Base-by-base conservation (phyloP, 37 sponge, comb jelly and placozoan genomes). In the Agelas oroides region DNA sequence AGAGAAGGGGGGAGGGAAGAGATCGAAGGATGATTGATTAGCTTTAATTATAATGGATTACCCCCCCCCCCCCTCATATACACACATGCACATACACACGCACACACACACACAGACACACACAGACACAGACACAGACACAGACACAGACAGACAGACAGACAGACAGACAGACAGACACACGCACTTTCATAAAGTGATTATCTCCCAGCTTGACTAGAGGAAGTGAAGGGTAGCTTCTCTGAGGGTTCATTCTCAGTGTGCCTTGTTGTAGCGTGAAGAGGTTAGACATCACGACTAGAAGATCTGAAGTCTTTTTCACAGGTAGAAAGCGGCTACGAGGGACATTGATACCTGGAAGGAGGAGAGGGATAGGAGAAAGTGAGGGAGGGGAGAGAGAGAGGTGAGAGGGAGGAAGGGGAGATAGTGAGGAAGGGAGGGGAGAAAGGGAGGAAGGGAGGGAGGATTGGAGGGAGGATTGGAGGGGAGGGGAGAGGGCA, bases 331-430 rank as follows among this genome's bases (percentile, higher is more conserved):
- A n/a, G n/a, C n/a, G n/a, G n/a, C n/a, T n/a, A n/a, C n/a, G n/a
- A n/a, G n/a, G n/a, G n/a, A n/a, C n/a, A n/a, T n/a, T n/a, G n/a
- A n/a, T n/a, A n/a, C n/a, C n/a, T n/a, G n/a, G n/a, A n/a, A n/a
- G n/a, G n/a, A n/a, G n/a, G n/a, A n/a, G n/a, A n/a, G n/a, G n/a
- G n/a, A n/a, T n/a, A n/a, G n/a, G n/a, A n/a, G n/a, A n/a, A n/a
- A n/a, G n/a, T n/a, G n/a, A n/a, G n/a, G n/a, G n/a, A n/a, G n/a
- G 99, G 99, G 0, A 98, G 97, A 83, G 92, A 97, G 64, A 98
- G 88, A 21, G 93, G 93, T 95, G 76, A 25, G 76, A 23, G 20
- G 72, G 18, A 31, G 19, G 36, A 71, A 21, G 23, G 32, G 11
- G 39, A 18, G 35, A n/a, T 36, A 17, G 73, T 15, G 24, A 52